phyloP scores from a whole-genome alignment of 2,113 vertebrate species.

The Pagrus major region DNA sequence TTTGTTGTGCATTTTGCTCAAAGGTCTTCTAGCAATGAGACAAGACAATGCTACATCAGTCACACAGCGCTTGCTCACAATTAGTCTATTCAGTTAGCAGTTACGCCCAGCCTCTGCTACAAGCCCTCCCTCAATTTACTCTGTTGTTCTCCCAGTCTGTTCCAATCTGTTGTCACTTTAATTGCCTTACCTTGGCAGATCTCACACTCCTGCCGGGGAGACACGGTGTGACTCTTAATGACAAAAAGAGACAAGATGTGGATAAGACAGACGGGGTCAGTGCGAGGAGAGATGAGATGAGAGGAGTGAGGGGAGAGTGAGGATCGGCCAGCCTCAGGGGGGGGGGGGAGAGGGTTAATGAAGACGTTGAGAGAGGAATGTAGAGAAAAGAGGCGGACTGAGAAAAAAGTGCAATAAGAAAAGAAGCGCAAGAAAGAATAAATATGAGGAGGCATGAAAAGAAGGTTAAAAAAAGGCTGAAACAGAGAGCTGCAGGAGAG shows the following conservation, averaged over 20 bases:
- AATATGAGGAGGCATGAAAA: conserved; percentile 10
- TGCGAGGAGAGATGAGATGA: conserved; percentile 36
- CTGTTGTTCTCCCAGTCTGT: conserved; percentile 66
- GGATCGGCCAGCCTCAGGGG: conserved; percentile 12
- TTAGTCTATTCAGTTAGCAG: conserved; percentile 58
- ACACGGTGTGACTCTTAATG: conserved; percentile 74
- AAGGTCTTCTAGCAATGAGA: conserved; percentile 19
- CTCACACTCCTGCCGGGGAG: conserved; percentile 58
- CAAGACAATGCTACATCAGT: conserved; percentile 38
- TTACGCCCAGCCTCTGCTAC: conserved; percentile 38
- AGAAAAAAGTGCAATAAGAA: conserved; percentile 8
- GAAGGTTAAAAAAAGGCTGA: background rate
- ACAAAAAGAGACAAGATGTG: conserved; percentile 58
- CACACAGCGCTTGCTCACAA: conserved; percentile 30
- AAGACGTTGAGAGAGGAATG: conserved; percentile 21
- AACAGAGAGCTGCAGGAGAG: conserved; percentile 24
- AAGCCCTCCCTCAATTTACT: conserved; percentile 60
- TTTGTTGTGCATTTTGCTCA: conserved; percentile 6
- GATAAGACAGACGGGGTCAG: conserved; percentile 56
- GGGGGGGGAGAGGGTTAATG: conserved; percentile 41
- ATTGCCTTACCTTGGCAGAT: conserved; percentile 77
- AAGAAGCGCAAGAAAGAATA: conserved; percentile 2
- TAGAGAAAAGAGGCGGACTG: background rate
- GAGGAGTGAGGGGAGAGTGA: conserved; percentile 17
- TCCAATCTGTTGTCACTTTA: conserved; percentile 77